Base-by-base conservation (phyloP, 2,797 vertebrate genomes). In the Phoebastria nigripes region DNA sequence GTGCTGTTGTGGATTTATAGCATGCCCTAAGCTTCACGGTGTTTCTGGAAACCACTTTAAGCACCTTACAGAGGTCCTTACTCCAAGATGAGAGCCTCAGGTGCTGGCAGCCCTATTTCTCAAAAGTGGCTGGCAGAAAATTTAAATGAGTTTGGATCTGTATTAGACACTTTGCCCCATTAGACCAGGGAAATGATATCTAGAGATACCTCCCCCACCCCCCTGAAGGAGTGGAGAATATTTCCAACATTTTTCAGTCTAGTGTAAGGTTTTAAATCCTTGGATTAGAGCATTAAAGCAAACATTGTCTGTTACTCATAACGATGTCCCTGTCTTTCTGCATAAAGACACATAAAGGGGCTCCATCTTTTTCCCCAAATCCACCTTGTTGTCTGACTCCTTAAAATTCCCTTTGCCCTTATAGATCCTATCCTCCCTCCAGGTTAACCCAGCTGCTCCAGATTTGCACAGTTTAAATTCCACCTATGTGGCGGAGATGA, bases 31-130 rank as follows among this genome's bases (percentile, higher is more conserved):
- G 47, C 82, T 41, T 77, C 56, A 6, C 2, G 6, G 16, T 49
- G 20, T 52, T 80, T 80, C 63, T 71, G 47, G 65, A 84, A 85
- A 33, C 16, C 19, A 19, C 19, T 22, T 39, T 28, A 41, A 24
- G 31, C 33, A 37, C 15, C 28, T 72, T 47, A 35, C 31, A 80
- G 41, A 79, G 19, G 22, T 54, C 35, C 51, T 12, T 70, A 4
- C 39, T 58, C 20, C 1, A 15, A 63, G 62, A 63, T 4, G 25
- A 84, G 61, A 90, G 6, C 33, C 33, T 21, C 0, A 0, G 9
- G 15, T 71, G 8, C 58, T 58, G 35, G 33, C 52, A 90, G 37
- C 22, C 51, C 31, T 83, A 7, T 74, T 84, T 87, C n/a, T 78
- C 37, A 44, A 11, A 93, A 87, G 70, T 16, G 25, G 12, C 31